Conservation (phyloP, 1,140 invertebrate species). For the Cydia fagiglandana region DNA sequence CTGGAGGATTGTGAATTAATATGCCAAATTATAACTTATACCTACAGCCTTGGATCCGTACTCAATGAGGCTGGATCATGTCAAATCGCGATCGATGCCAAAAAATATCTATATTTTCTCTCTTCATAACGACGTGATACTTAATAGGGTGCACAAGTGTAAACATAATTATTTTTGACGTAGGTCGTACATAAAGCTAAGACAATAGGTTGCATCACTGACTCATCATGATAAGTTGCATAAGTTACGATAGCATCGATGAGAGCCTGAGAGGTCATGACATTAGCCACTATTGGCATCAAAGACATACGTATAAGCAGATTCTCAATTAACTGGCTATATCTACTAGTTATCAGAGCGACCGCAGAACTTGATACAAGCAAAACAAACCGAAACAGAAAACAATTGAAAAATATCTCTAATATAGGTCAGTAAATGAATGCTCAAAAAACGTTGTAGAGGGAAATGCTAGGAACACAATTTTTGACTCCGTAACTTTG, state of each 20-base stretch:
- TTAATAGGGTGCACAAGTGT: not conserved
- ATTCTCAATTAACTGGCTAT: not conserved
- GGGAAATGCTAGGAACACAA: no score
- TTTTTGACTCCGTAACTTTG: no score
- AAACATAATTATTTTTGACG: not conserved
- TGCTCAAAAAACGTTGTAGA: no score
- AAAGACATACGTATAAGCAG: not conserved
- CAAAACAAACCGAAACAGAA: no score
- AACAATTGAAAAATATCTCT: no score
- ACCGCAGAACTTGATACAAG: no score
- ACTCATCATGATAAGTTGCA: not conserved
- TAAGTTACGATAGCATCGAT: conserved; percentile 1
- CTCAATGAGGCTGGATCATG: not conserved
- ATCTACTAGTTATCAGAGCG: no score
- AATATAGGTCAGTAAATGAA: no score
- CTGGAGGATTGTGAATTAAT: not conserved
- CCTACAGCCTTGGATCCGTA: not conserved
- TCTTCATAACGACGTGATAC: not conserved
- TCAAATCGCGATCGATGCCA: not conserved
- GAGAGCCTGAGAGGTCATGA: not conserved
- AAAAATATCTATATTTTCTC: not conserved
- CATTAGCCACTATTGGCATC: not conserved
- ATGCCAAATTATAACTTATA: not conserved
- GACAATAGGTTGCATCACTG: conserved; percentile 5
- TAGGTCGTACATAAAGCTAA: not conserved